These are phyloP conservation scores for Diploscapter pachys DNA, from an alignment of 1,140 invertebrate genomes.

Conservation along the genomic window DNA sequence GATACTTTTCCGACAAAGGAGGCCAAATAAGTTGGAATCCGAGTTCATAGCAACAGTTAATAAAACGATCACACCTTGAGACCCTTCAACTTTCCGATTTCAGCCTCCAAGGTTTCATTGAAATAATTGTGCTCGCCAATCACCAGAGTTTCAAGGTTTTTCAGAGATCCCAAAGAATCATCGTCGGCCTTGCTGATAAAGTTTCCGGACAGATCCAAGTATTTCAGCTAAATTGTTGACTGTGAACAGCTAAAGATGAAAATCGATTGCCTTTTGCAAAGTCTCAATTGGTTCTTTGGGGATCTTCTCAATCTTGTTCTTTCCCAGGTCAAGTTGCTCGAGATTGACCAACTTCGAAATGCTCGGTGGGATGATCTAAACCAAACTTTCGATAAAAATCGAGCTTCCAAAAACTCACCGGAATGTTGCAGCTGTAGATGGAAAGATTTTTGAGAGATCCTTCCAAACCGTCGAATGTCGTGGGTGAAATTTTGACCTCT, in stretches of 20 bases:
- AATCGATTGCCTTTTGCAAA: too few relatives aligned
- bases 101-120: conserved; percentile 23
- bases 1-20: too few relatives aligned
- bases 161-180: conserved; percentile 18
- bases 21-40: too few relatives aligned
- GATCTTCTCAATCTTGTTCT: too few relatives aligned
- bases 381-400: not conserved
- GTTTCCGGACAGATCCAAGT: conserved; percentile 35
- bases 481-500: conserved; percentile 1
- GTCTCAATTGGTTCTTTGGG: too few relatives aligned
- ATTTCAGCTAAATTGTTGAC: conserved; percentile 19
- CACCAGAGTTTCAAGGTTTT: conserved; percentile 26
- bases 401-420: not conserved
- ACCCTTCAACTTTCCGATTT: conserved; percentile 25
- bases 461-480: conserved; percentile 29
- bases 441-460: conserved; percentile 29
- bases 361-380: conserved; percentile 16
- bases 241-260: not conserved
- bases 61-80: conserved; percentile 12
- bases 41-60: too few relatives aligned
- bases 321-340: too few relatives aligned
- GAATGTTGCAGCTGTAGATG: conserved; percentile 24
- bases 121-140: conserved; percentile 37
- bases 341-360: too few relatives aligned
- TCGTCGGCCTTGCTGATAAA: conserved; percentile 15